Conservation (phyloP, 2,888 invertebrate species). For the Tipula unca region DNA sequence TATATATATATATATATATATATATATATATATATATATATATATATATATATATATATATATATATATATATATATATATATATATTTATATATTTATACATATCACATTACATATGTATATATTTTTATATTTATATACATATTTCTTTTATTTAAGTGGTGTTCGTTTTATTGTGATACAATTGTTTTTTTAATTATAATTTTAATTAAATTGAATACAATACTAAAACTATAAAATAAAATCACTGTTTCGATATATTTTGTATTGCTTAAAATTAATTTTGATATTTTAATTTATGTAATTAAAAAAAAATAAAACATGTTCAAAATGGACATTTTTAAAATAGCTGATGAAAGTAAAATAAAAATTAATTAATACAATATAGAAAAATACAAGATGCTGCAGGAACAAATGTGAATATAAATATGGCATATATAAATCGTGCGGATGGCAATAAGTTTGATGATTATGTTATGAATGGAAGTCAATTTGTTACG, state of each 20-base stretch:
- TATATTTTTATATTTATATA: neutral
- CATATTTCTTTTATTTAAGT: neutral
- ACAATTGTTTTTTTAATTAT: neutral
- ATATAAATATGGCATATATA: neutral
- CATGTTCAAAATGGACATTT: neutral
- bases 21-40: neutral
- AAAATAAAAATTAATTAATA: neutral
- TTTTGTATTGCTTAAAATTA: neutral
- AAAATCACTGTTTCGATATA: constrained; percentile 14
- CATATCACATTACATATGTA: too few relatives aligned
- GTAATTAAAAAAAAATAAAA: neutral
- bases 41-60: neutral
- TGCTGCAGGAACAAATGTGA: neutral
- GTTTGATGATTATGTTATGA: neutral
- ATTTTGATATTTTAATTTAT: neutral
- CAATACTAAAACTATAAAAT: neutral
- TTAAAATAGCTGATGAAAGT: neutral
- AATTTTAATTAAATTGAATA: neutral
- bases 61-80: neutral
- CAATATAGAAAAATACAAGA: neutral
- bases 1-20: neutral
- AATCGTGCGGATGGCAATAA: neutral
- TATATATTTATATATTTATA: neutral
- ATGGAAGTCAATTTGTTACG: neutral
- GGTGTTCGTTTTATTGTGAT: neutral